A percentile compares a stretch with the other conserved stretches of the same genome.
phyloP scores from a whole-genome alignment of 2,888 invertebrate genomes.

The Sarcophaga subvicina region DNA sequence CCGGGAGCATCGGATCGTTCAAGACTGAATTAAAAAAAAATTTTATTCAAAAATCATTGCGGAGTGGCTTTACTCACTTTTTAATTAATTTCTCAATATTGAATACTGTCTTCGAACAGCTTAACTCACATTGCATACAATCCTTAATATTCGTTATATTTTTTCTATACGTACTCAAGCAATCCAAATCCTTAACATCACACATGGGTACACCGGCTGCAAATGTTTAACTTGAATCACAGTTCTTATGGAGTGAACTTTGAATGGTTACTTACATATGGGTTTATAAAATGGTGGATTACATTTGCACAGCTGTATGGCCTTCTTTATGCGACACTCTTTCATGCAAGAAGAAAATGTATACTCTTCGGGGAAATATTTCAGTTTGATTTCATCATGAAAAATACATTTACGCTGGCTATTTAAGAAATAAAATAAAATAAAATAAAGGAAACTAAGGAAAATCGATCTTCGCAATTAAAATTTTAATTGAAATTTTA shows the following conservation, averaged over 20 bases:
- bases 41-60: neutral
- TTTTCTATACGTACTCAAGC: slow-evolving; percentile 83
- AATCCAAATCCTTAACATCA: slow-evolving; percentile 84
- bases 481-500: no score
- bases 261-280: slow-evolving; percentile 81
- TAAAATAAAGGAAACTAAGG: no score
- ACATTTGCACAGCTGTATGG: slow-evolving; percentile 86
- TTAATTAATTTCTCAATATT: slow-evolving; percentile 88
- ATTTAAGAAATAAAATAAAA: no score
- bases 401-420: slow-evolving; percentile 89
- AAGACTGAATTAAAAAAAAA: slow-evolving; percentile 64
- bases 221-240: neutral
- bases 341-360: slow-evolving; percentile 89
- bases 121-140: slow-evolving; percentile 86
- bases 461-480: no score
- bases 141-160: slow-evolving; percentile 84
- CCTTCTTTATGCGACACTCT: slow-evolving; percentile 85
- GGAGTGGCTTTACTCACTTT: slow-evolving; percentile 81
- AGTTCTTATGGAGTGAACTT: neutral
- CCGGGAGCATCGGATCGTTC: slow-evolving; percentile 74
- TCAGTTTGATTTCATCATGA: slow-evolving; percentile 85
- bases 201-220: slow-evolving; percentile 83
- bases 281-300: slow-evolving; percentile 88
- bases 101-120: slow-evolving; percentile 89
- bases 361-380: slow-evolving; percentile 84